These are phyloP conservation scores for Siderastrea radians DNA, from an alignment of 92 coral and sea anemone species.

Conservation along the genomic window DNA sequence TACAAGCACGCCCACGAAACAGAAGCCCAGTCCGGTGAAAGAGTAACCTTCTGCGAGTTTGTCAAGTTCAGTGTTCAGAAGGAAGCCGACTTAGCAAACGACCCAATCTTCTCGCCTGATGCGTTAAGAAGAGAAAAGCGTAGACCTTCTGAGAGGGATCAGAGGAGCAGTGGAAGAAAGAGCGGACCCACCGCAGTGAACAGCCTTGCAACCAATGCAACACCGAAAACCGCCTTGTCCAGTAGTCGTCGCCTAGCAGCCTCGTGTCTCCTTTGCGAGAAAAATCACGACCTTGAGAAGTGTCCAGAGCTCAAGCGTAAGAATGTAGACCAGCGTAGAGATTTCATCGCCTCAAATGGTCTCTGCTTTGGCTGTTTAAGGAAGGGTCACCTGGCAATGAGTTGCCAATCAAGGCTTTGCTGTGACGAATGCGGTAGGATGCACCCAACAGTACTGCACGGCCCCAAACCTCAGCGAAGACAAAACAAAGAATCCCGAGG, in stretches of 20 bases:
- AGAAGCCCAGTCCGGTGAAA: conserved; percentile 11
- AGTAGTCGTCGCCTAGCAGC: background rate
- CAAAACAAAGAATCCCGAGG: background rate
- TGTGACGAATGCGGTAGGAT: conserved; percentile 56
- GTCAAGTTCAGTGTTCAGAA: conserved; percentile 45
- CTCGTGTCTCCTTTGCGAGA: background rate
- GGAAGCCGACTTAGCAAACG: conserved; percentile 75
- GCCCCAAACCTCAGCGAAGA: background rate
- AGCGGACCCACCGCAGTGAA: background rate
- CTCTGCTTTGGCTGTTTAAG: conserved; percentile 64
- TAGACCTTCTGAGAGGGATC: background rate
- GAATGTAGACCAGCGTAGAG: conserved; percentile 19
- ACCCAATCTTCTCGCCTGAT: conserved; percentile 75
- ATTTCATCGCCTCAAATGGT: conserved; percentile 46
- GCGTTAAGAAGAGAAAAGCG: conserved; percentile 50
- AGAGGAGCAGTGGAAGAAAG: background rate
- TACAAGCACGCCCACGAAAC: conserved; percentile 40
- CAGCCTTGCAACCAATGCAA: conserved; percentile 28
- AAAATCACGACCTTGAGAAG: background rate
- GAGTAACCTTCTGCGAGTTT: conserved; percentile 42
- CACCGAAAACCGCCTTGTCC: background rate
- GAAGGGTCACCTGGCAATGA: conserved; percentile 60
- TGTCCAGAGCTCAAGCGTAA: conserved; percentile 29
- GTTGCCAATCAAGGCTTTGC: conserved; percentile 43
- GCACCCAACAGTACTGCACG: conserved; percentile 58